Conservation (phyloP, 2,113 vertebrate genomes). For the Loxodonta africana region DNA sequence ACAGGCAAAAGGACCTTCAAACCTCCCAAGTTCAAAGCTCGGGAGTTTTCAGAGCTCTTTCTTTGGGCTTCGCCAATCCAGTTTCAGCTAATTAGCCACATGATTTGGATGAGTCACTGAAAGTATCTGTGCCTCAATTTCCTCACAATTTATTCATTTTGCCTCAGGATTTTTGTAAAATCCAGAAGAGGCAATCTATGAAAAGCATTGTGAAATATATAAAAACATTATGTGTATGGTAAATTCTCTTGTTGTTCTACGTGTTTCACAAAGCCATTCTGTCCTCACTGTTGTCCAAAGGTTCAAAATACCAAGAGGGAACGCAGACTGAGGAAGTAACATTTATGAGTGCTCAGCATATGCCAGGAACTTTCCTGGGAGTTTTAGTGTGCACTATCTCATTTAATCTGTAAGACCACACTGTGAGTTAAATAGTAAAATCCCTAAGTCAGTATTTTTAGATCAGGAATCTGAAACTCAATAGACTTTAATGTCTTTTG, state of each 20-base stretch:
- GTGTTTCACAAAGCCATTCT: neutral
- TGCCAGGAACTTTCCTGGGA: neutral
- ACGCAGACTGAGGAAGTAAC: neutral
- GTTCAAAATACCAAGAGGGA: neutral
- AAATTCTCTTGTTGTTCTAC: neutral
- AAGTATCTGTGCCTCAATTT: neutral
- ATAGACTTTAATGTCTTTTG: neutral
- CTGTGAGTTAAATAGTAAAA: neutral
- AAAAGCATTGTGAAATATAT: neutral
- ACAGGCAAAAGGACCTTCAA: neutral
- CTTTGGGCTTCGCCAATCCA: neutral
- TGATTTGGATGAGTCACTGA: neutral
- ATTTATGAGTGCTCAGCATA: neutral
- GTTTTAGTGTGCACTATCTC: too few relatives aligned
- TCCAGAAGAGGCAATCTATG: neutral
- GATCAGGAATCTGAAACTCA: neutral
- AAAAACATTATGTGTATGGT: neutral
- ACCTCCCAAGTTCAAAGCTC: neutral
- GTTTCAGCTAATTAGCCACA: neutral
- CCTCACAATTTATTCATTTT: slow-evolving; percentile 36
- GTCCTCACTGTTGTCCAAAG: neutral
- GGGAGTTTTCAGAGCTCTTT: neutral
- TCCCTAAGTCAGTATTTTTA: neutral
- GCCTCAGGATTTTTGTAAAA: neutral
- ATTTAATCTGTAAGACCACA: too few relatives aligned